Percentiles rank a stretch among this genome's conserved stretches.
Conservation (phyloP, 2,113 vertebrate species). For the Indicator maculatus region DNA sequence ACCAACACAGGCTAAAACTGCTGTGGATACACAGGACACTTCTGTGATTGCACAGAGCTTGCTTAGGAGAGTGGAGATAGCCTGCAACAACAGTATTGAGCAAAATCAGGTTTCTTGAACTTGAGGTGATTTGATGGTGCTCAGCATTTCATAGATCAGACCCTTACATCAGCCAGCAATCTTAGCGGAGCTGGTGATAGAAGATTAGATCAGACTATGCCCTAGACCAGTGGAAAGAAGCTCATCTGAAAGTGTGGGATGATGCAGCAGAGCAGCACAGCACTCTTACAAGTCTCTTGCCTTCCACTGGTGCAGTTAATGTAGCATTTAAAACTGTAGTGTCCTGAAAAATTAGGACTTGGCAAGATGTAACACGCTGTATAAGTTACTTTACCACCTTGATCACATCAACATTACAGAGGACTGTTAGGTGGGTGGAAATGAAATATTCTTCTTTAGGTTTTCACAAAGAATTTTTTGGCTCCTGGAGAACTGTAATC, state of each 20-base stretch:
- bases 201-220: not conserved
- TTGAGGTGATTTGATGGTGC: not conserved
- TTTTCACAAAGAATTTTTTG: not conserved
- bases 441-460: not conserved
- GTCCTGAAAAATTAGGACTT: not conserved
- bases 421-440: fast-evolving
- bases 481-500: not conserved
- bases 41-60: fast-evolving
- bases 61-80: not conserved
- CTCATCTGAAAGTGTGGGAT: not conserved
- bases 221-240: not conserved
- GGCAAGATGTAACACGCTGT: fast-evolving
- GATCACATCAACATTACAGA: not conserved
- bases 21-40: not conserved
- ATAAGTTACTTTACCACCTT: not conserved
- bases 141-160: not conserved
- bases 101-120: not conserved
- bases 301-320: not conserved
- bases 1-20: not conserved
- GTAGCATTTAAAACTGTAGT: not conserved
- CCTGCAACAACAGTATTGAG: not conserved
- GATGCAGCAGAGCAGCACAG: not conserved
- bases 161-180: not conserved
- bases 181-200: not conserved
- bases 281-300: too few species aligned